Base-by-base conservation (phyloP, 2,888 invertebrate species). In the Nomada fabriciana region DNA sequence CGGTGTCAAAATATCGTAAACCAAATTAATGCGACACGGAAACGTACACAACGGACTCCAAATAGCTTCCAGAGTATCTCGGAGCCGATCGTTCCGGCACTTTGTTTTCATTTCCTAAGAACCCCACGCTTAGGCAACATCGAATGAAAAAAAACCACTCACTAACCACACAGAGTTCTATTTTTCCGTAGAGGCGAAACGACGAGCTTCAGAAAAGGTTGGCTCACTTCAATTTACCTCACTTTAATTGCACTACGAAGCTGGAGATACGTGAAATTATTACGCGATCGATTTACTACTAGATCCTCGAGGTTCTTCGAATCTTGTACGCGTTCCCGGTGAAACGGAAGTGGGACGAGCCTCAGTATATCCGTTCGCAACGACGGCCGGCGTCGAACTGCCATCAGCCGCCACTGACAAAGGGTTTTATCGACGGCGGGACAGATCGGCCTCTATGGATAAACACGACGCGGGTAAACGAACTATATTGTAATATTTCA, bases 311-410 rank as follows among this genome's bases (percentile, higher is more conserved):
- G 64, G 42, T 47, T 43, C 43, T 50, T 68, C 36, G 82, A 69
- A 60, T 50, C 64, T 63, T 43, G 70, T 70, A 50, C 57, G 65
- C 57, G 80, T 53, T 42, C 43, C 60, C 82, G 61, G 67, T 23
- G 25, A 53, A 83, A 61, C 79, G 86, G 82, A 81, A 78, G 76
- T 70, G 65, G 43, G 72, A 80, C 60, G 50, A 74, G 61, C 75
- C 76, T 71, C 83, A 76, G 73, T 77, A 55, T 86, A 89, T 86
- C 88, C 89, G 82, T 72, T 83, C 88, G 77, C 88, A 76, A 80
- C 88, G 88, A 82, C 88, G 89, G 89, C 83, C 83, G 80, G 82
- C 89, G 88, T 81, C 83, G 79, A 73, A 88, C 88, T 88, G 89
- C 83, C 84, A 83, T 86, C 82, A 76, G 74, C 75, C 82, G 82